Evolutionary conservation across 1,140 invertebrate genomes (phyloP), one percentile per base, ranked within the genome.

Genomic region (Sarcophaga peregrina): DNA sequence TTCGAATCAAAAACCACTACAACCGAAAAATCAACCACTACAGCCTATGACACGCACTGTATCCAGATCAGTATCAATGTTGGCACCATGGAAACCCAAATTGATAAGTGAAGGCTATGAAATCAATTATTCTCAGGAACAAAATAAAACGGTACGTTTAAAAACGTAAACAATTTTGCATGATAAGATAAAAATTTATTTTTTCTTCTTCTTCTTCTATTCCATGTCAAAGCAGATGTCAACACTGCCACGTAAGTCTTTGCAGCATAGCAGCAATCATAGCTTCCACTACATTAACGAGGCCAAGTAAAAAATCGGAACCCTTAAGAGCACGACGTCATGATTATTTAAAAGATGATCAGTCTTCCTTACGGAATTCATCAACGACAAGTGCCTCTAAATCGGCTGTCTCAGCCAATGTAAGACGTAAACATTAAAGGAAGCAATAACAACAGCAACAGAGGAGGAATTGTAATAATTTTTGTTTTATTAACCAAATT

Each of bases 71-170:
- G 95, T 96, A 83, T 96, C 95, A 5, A 94, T 96, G 68, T 92
- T 96, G 83, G 95, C 96, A 0, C 96, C 96, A 1, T 97, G 96
- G 95, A 94, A 94, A 82, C 96, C 96, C 1, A 92, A 94, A 68
- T 93, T 95, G 86, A 93, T 94, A 85, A 92, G 92, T 84, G 95
- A 95, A 86, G 93, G 93, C 76, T 94, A 94, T 88, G 95, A 96
- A 90, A 95, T 96, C 17, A 95, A 96, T 87, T 96, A 96, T 90
- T 94, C 94, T 10, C 94, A 95, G 86, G 93, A 93, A 87, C 92
- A 93, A 47, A 92, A 93, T 85, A 90, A 86, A 86, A 90, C 87
- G 88, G 91, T 91, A 87, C 87, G 83, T 20, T 68, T n/a, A n/a
- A n/a, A 37, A 37, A 37, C 25, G 4, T 68, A 20, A 68, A 68